Conservation (phyloP, 2,888 invertebrate species). For the Dichetophora obliterata region DNA sequence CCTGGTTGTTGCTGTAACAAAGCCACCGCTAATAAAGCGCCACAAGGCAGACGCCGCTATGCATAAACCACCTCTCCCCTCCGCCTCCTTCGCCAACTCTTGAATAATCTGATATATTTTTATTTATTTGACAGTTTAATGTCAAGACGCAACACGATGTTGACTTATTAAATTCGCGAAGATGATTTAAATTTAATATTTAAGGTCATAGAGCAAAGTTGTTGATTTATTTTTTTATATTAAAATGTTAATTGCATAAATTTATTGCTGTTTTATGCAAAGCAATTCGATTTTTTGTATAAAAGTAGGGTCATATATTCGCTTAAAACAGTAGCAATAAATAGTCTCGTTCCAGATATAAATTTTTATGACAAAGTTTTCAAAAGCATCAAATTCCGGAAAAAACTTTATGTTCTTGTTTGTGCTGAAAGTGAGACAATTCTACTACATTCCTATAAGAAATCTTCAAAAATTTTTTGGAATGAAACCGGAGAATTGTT, state of each 20-base stretch:
- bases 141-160: slow-evolving; percentile 49
- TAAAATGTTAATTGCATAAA: neutral
- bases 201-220: neutral
- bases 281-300: slow-evolving; percentile 9
- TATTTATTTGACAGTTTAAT: slow-evolving; percentile 59
- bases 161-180: slow-evolving; percentile 52
- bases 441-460: no score
- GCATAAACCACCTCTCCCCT: neutral
- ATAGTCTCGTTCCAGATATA: neutral
- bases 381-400: no score
- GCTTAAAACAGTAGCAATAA: neutral
- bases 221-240: neutral
- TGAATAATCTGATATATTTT: slow-evolving; percentile 54
- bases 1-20: slow-evolving; percentile 30
- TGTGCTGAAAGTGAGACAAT: no score
- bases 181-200: neutral
- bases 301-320: neutral
- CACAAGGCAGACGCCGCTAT: slow-evolving; percentile 3
- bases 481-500: no score
- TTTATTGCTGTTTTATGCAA: slow-evolving; percentile 17
- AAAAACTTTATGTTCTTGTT: no score
- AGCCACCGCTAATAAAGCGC: slow-evolving; percentile 33
- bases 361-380: neutral
- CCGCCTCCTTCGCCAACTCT: neutral
- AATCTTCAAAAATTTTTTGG: no score